Percentiles rank a stretch among this genome's conserved stretches.
Conservation (phyloP, 2,888 invertebrate genomes). For the Polymixis lichenea region DNA sequence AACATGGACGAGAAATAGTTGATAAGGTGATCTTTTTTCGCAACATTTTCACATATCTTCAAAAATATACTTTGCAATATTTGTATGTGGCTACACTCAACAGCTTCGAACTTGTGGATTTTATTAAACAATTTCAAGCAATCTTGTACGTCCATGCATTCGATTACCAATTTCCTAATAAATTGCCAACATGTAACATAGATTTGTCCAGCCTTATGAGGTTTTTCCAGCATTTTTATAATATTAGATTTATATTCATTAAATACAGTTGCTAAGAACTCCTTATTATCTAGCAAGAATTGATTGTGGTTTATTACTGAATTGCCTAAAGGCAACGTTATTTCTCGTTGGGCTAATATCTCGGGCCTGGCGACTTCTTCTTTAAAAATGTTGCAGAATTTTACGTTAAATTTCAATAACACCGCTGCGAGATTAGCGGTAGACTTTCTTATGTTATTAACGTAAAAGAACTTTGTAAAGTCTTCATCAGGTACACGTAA, state of each 20-base stretch:
- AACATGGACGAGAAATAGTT: slow-evolving; percentile 90
- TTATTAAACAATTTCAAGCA: slow-evolving; percentile 90
- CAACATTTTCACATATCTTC: slow-evolving; percentile 83
- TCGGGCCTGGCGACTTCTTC: slow-evolving; percentile 84
- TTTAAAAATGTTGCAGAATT: slow-evolving; percentile 85
- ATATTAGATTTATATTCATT: slow-evolving; percentile 92
- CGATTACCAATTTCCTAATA: slow-evolving; percentile 90
- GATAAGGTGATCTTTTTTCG: slow-evolving; percentile 83
- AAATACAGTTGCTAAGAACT: slow-evolving; percentile 89
- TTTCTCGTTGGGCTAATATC: slow-evolving; percentile 90
- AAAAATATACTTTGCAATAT: slow-evolving; percentile 90
- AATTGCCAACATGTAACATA: slow-evolving; percentile 91
- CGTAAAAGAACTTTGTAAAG: slow-evolving; percentile 88
- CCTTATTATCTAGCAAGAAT: slow-evolving; percentile 81
- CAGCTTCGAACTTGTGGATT: slow-evolving; percentile 91
- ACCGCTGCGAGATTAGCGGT: slow-evolving; percentile 90
- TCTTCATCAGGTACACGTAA: slow-evolving; percentile 86
- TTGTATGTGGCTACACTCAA: slow-evolving; percentile 90
- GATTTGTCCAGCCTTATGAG: slow-evolving; percentile 92
- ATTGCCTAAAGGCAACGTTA: slow-evolving; percentile 91
- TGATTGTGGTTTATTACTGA: slow-evolving; percentile 83
- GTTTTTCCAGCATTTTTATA: slow-evolving; percentile 92
- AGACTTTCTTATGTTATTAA: slow-evolving; percentile 89
- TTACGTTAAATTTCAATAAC: slow-evolving; percentile 89
- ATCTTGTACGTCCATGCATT: slow-evolving; percentile 90